Evolutionary conservation across 2,888 invertebrate genomes (phyloP), one percentile per base, ranked within the genome.

Genomic region (Pandemis heparana): DNA sequence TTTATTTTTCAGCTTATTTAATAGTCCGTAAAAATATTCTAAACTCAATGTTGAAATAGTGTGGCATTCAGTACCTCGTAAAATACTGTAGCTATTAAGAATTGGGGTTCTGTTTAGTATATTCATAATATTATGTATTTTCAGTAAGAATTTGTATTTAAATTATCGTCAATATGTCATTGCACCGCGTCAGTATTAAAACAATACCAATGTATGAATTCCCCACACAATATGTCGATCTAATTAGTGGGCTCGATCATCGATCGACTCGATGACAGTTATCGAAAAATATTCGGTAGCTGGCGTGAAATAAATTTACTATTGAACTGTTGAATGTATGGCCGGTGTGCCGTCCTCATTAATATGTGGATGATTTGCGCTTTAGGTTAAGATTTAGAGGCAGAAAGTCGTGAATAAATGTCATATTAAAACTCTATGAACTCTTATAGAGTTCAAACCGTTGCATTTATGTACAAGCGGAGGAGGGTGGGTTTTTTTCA

Each of bases 301-400:
- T 75, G 73, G 76, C 77, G 77, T 75, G 75, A 79, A 82, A 85
- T 85, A 85, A 85, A 86, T 87, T 85, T 84, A 83, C 77, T 84
- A 84, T 86, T 51, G 16, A 2, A 51, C 18, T 51, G 16, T 18
- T 86, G 84, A 83, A 81, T 80, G 70, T 65, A 74, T 65, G 74
- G 51, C 71, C 70, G 66, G 62, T 71, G 69, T 67, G 74, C 62
- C 75, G 75, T 76, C 75, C 69, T 75, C 65, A 70, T 77, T 77
- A 74, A 18, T 66, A 12, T 41, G 16, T 8, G 51, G 23, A 66
- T 56, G 23, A 10, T 23, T 56, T 23, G 5, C 9, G 16, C 9
- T 51, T 16, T 16, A 0, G 5, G 51, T 51, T 5, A 1, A 4
- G 23, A 32, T 2, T 2, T 4, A 1, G 23, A 32, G 23, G 23